These are phyloP conservation scores for Glyphotaelius pellucidus DNA, from an alignment of 2,888 invertebrate genomes.

Conservation along the genomic window DNA sequence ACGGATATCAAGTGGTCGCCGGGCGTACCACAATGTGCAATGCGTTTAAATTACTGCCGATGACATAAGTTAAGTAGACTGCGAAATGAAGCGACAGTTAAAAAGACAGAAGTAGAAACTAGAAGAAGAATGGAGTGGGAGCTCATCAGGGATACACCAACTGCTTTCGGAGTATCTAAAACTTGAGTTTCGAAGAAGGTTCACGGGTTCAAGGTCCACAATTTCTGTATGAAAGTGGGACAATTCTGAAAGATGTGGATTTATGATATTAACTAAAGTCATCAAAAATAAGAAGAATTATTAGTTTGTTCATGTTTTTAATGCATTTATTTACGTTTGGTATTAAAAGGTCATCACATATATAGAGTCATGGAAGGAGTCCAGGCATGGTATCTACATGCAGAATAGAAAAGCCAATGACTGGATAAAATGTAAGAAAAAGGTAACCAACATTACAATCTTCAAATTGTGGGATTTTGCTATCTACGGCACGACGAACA, in stretches of 20 bases:
- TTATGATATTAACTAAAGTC: background rate
- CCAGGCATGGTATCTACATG: too few relatives aligned
- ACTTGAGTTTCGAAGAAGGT: background rate
- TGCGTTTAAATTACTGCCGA: constrained; percentile 2
- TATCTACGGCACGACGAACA: background rate
- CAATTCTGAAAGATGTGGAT: background rate
- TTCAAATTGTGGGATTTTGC: background rate
- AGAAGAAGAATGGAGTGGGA: background rate
- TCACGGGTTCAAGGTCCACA: background rate
- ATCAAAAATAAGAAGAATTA: too few relatives aligned
- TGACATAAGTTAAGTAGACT: constrained; percentile 22
- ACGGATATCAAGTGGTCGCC: background rate
- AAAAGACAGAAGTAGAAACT: background rate
- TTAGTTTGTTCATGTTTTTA: too few relatives aligned
- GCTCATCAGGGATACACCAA: background rate
- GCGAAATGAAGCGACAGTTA: background rate
- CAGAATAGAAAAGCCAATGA: background rate
- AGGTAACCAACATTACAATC: background rate
- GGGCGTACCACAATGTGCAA: background rate
- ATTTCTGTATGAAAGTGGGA: background rate
- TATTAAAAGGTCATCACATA: too few relatives aligned
- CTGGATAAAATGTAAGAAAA: background rate
- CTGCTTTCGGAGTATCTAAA: background rate
- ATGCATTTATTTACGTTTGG: too few relatives aligned
- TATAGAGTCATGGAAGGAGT: too few relatives aligned